Base-by-base conservation (phyloP, 2,113 vertebrate species). In the Furnarius figulus region DNA sequence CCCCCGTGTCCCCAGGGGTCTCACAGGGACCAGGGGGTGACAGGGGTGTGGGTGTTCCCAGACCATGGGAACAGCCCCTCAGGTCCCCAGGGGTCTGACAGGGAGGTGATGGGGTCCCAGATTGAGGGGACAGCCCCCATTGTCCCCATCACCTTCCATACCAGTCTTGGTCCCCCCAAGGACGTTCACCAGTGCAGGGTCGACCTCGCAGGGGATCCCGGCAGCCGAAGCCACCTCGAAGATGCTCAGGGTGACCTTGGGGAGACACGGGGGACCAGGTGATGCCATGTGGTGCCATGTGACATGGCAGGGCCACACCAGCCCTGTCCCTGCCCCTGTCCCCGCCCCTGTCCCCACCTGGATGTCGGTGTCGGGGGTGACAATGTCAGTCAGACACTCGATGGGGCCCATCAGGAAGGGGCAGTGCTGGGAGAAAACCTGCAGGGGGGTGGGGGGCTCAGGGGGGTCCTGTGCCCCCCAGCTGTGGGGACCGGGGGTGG, bases 201-300 rank as follows among this genome's bases (percentile, higher is more conserved):
- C 99, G 3, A 99, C 98, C 56, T 99, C 98, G 33, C 99, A 99
- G 33, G 93, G 89, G 62, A 99, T 78, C 7, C 99, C 99, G 7
- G 99, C 98, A 6, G 99, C 98, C 23, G 99, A 98, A 5, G 99
- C 99, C 97, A 99, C 78, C 96, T 99, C 99, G 31, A 98, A 99
- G 75, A 99, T 94, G 55, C 97, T 98, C 67, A 99, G 91, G 25
- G 98, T 98, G 94, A 98, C 98, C 99, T 99, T 95, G 52, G 56
- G 90, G 46, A 20, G 67, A 35, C 21, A 2, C 56, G 9, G 50
- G 30, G 19, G 33, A 25, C 24, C 24, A 8, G 2, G 20, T 4
- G 20, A 9, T 7, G 68, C 11, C 86, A 55, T 8, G 0, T 6
- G 1, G 22, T 9, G 78, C 3, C 83, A 23, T 6, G 0, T 4